Evolutionary conservation across 2,797 vertebrate species (phyloP), one percentile per base, ranked within the genome.

Genomic region (Mormyrus hasselquistii): DNA sequence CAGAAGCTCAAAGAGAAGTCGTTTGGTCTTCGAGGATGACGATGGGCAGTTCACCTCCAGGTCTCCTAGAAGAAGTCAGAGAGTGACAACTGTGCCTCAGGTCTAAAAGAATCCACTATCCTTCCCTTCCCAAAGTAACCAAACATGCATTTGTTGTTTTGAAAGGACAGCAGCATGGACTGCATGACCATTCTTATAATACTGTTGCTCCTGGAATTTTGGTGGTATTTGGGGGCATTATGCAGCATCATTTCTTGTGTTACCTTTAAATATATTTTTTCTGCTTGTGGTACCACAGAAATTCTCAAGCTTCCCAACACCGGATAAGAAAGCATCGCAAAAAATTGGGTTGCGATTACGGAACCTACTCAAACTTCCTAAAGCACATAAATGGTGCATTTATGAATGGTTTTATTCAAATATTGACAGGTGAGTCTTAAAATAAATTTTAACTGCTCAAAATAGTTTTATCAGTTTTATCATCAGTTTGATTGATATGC

Each of bases 351-450:
- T 97, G 86, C 93, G 96, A 87, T 94, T 97, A 90, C 96, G 96
- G 34, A 97, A 97, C 90, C 93, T 97, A 47, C 94, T 97, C 47
- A 97, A 97, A 90, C 95, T 97, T 89, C 96, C 96, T 87, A 97
- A 97, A 94, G 96, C 96, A 55, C 96, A 97, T 92, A 97, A 96
- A 92, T 97, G 96, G 96, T 97, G 96, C 91, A 97, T 97, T 93
- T 97, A 97, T 0, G 96, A 97, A 87, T 97, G 96, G 96, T 97
- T 97, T 94, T 97, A 97, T 91, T 97, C 96, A 90, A 97, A 97
- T 91, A 97, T 97, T 92, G 96, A 97, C 93, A 96, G 96, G 96
- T 97, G 95, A 47, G 57, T 47, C 41, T 22, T 6, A 4, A 19
- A 12, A 50, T 44, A 9, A 76, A 38, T 59, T 59, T 59, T 16